Evolutionary conservation across 2,888 invertebrate species (phyloP).

Genomic region (Gortyna flavago): DNA sequence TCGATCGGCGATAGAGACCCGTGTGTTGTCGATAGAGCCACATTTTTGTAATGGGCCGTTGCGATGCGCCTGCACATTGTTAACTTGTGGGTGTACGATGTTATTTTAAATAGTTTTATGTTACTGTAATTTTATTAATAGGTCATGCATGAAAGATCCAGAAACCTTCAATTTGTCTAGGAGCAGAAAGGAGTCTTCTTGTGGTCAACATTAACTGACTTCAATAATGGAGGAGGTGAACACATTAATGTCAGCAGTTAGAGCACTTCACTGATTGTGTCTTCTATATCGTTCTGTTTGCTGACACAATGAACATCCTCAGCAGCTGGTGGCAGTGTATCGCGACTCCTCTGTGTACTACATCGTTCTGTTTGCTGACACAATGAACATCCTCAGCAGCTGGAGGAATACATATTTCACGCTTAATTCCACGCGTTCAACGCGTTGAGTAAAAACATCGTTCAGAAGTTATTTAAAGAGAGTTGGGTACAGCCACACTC

Average conservation of each 20-base stretch:
- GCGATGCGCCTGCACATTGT: background rate
- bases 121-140: background rate
- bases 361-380: background rate
- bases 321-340: slow-evolving; percentile 52
- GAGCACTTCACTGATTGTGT: background rate
- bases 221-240: background rate
- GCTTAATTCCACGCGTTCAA: slow-evolving; percentile 46
- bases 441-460: slow-evolving; percentile 56
- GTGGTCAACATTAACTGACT: background rate
- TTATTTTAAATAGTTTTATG: background rate
- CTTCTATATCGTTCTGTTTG: background rate
- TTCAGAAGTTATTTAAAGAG: slow-evolving; percentile 53
- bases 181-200: background rate
- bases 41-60: slow-evolving; percentile 31
- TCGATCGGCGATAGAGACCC: slow-evolving; percentile 1
- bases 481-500: slow-evolving; percentile 16
- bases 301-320: slow-evolving; percentile 8
- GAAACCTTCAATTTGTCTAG: background rate
- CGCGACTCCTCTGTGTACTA: background rate
- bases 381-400: slow-evolving; percentile 24
- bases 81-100: background rate
- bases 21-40: slow-evolving; percentile 5
- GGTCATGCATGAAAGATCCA: too few relatives aligned
- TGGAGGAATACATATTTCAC: slow-evolving; percentile 52
- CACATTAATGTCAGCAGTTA: background rate